Evolutionary conservation across 2,797 vertebrate species (phyloP), one percentile per base, ranked within the genome.

Genomic region (Pelochelys cantorii): DNA sequence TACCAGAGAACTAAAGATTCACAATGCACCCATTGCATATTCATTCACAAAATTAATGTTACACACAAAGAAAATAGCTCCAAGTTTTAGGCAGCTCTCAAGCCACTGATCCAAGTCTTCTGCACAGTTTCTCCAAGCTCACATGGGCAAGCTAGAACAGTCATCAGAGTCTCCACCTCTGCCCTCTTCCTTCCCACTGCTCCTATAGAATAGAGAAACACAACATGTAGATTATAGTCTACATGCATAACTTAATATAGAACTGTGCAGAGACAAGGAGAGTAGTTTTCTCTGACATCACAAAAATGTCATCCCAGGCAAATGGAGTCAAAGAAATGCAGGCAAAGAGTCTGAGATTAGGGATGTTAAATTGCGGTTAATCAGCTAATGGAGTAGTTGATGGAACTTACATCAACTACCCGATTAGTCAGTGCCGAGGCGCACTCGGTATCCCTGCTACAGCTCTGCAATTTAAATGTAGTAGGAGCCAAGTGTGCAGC

Each of bases 231-330:
- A 57, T 54, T 55, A 84, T 6, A 1, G 65, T 25, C 2, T 1
- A 4, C 25, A 75, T 55, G 20, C 37, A 25, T 68, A 60, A 34
- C 53, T 20, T 5, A 71, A 75, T 27, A 11, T 25, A 84, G 79
- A 62, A 80, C 54, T 18, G 5, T 11, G 52, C 48, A 80, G 3
- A 80, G 48, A 75, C 17, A 18, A 68, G 62, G 37, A 12, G 8
- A 52, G 27, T 6, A 3, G 12, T 80, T 37, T 52, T 86, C 57
- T 37, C 25, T 71, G 31, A n/a, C 59, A 22, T 34, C 56, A 84
- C 8, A 7, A 25, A 54, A 48, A 4, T 25, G 15, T 53, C 78
- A 27, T 87, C 77, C 37, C 34, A 20, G 0, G 0, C 54, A 88
- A 77, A 75, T 34, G 53, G 13, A 65, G n/a, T 65, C 20, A 74